Evolutionary conservation across 2,797 vertebrate species (phyloP).

Genomic region (Pampus argenteus): DNA sequence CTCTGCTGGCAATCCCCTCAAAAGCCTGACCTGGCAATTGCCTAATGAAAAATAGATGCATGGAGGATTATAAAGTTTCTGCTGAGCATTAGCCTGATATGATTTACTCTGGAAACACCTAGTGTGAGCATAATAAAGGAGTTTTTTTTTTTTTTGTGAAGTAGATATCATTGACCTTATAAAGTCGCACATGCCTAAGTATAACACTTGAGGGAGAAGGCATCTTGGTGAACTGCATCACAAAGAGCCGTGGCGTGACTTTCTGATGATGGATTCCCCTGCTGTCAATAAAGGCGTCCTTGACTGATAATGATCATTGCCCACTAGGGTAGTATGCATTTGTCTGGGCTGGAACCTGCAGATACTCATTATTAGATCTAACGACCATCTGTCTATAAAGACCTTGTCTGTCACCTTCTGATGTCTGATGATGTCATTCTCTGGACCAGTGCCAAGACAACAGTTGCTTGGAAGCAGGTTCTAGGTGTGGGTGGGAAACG

Average conservation of each 20-base stretch:
- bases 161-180: conserved; percentile 3
- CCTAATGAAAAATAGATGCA: conserved; percentile 40
- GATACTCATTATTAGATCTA: conserved; percentile 79
- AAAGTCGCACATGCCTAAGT: conserved; percentile 7
- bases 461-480: conserved; percentile 55
- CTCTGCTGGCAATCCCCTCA: conserved; percentile 6
- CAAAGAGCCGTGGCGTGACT: conserved; percentile 15
- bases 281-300: conserved; percentile 60
- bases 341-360: conserved; percentile 69
- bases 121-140: conserved; percentile 2
- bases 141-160: too few species aligned
- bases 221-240: conserved; percentile 23
- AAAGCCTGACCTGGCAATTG: conserved; percentile 16
- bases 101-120: conserved; percentile 30
- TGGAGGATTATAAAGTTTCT: conserved; percentile 22
- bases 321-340: conserved; percentile 41
- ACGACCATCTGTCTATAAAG: conserved; percentile 75
- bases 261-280: conserved; percentile 53
- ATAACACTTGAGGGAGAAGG: conserved; percentile 22
- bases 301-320: conserved; percentile 70
- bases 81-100: conserved; percentile 23
- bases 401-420: conserved; percentile 76
- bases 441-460: conserved; percentile 58
- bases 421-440: conserved; percentile 59
- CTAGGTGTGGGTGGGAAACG: conserved; percentile 30